These are phyloP conservation scores for Indicator maculatus DNA, from an alignment of 2,113 vertebrate species.

Conservation along the genomic window DNA sequence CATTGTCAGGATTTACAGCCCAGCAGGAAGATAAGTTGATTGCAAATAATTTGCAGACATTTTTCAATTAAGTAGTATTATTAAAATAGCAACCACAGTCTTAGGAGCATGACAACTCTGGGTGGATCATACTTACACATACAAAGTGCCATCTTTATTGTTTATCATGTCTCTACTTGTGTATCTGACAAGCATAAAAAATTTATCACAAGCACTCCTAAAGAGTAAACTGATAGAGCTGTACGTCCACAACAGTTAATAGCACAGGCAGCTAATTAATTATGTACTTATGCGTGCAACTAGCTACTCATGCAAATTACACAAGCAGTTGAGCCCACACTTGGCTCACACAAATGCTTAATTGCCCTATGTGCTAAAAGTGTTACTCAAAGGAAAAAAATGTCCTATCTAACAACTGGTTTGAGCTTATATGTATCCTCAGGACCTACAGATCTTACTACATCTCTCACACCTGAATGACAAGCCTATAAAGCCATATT, in stretches of 20 bases:
- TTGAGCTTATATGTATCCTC: not conserved
- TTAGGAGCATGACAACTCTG: not conserved
- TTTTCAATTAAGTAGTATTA: not conserved
- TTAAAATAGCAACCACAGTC: not conserved
- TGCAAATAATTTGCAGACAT: not conserved
- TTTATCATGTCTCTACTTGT: not conserved
- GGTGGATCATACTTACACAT: not conserved
- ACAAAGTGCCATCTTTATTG: not conserved
- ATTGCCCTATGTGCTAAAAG: not conserved
- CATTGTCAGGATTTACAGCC: not conserved
- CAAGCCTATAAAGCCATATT: not conserved
- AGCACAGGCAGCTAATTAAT: slow-evolving; percentile 48
- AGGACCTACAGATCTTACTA: not conserved
- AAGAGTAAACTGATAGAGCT: not conserved
- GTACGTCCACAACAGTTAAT: slow-evolving; percentile 1
- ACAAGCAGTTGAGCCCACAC: not conserved
- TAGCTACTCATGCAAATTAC: slow-evolving; percentile 6
- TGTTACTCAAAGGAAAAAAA: not conserved
- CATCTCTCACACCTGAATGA: not conserved
- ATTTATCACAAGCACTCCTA: not conserved
- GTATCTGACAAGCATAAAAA: not conserved
- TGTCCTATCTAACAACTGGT: not conserved
- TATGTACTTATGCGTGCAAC: slow-evolving; percentile 2
- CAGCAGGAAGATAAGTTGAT: not conserved
- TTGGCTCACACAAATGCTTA: not conserved